Percentiles rank a stretch among this genome's conserved stretches.
Conservation (phyloP, 2,113 vertebrate genomes). For the Azemiops feae region DNA sequence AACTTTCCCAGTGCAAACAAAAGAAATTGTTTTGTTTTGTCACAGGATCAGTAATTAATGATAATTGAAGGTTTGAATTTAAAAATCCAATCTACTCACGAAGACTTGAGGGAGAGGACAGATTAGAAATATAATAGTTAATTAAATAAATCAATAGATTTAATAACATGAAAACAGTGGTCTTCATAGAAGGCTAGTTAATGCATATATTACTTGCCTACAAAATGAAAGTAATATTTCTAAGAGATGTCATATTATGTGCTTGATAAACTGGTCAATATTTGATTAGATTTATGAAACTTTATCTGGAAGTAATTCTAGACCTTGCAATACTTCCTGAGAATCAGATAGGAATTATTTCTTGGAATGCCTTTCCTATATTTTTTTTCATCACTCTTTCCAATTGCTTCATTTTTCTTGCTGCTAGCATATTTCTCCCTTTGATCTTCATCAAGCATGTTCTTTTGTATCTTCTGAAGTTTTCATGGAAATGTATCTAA, state of each 20-base stretch:
- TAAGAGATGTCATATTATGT: neutral
- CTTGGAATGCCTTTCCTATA: neutral
- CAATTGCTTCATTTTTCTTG: neutral
- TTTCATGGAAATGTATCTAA: slow-evolving; percentile 1
- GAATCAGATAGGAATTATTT: neutral
- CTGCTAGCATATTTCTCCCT: neutral
- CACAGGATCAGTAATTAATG: neutral
- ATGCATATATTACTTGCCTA: slow-evolving; percentile 33
- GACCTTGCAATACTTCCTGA: neutral
- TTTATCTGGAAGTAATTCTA: neutral
- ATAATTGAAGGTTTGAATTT: neutral
- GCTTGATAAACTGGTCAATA: neutral
- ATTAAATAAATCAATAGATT: neutral
- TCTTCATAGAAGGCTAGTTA: slow-evolving; percentile 29
- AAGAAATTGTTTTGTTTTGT: neutral
- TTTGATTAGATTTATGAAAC: neutral
- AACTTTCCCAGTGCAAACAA: neutral
- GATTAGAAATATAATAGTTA: neutral
- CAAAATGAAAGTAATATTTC: slow-evolving; percentile 20
- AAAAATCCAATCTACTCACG: slow-evolving; percentile 19
- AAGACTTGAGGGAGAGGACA: neutral
- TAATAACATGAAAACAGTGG: slow-evolving; percentile 35
- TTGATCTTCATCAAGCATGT: neutral
- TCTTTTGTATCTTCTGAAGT: slow-evolving; percentile 4
- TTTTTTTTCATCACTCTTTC: neutral